Conservation (phyloP, 1,140 invertebrate genomes). For the Berghia stephanieae region DNA sequence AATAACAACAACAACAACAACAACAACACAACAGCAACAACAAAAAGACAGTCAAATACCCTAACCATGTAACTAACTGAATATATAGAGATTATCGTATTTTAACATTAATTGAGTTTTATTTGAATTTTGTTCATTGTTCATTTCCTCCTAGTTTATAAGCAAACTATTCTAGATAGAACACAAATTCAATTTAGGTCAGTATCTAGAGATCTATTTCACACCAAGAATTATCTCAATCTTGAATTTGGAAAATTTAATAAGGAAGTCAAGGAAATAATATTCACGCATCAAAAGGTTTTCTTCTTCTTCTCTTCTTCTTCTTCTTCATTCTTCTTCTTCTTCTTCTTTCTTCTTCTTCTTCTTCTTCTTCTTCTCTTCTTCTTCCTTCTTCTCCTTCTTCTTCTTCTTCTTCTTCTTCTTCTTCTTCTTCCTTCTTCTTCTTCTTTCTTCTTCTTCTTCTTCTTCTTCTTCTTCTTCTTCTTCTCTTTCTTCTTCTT, state of each 20-base stretch:
- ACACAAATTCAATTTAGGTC: not conserved
- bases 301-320: conserved; percentile 26
- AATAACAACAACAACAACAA: not conserved
- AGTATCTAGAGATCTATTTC: not conserved
- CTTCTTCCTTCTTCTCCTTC: not conserved
- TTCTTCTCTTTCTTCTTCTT: not conserved
- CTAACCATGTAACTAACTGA: not conserved
- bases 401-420: not conserved
- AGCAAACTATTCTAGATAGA: no score
- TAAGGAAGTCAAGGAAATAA: not conserved
- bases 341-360: not conserved
- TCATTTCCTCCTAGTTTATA: not conserved
- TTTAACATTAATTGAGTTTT: not conserved
- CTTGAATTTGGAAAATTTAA: not conserved
- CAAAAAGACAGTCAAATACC: not conserved
- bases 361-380: not conserved
- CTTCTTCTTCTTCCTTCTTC: not conserved
- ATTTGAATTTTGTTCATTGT: not conserved
- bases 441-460: not conserved
- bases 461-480: not conserved
- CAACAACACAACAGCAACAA: no score
- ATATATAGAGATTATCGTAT: not conserved
- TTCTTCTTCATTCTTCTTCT: no score
- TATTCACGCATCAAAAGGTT: not conserved
- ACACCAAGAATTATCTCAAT: not conserved